Conservation (phyloP, 2,113 vertebrate genomes). For the Planiliza haematocheilus region DNA sequence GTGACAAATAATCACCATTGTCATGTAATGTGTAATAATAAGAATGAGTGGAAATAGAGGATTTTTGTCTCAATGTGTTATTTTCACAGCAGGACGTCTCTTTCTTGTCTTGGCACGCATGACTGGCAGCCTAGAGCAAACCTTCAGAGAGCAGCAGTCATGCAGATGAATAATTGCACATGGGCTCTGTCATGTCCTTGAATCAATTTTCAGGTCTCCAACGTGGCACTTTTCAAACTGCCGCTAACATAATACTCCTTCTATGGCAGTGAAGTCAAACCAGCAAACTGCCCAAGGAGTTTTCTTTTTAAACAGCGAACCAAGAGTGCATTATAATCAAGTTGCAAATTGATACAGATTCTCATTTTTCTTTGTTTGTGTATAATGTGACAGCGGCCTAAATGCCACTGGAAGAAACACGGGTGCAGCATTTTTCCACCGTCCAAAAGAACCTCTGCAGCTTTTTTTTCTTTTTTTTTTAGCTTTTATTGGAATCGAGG, state of each 20-base stretch:
- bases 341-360: neutral
- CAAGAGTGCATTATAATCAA: neutral
- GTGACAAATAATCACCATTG: slow-evolving; percentile 11
- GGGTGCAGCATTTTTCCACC: slow-evolving; percentile 17
- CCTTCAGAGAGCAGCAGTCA: slow-evolving; percentile 40
- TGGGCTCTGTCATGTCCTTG: slow-evolving; percentile 24
- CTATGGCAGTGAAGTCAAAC: neutral
- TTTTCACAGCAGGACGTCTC: slow-evolving; percentile 42
- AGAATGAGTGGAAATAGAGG: slow-evolving; percentile 4
- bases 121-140: slow-evolving; percentile 37
- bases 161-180: slow-evolving; percentile 39
- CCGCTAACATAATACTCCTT: slow-evolving; percentile 11
- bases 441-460: slow-evolving; percentile 18
- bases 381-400: slow-evolving; percentile 4
- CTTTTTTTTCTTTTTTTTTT: neutral
- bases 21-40: slow-evolving; percentile 16
- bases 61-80: slow-evolving; percentile 36
- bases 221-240: slow-evolving; percentile 52
- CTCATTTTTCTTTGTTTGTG: slow-evolving; percentile 7
- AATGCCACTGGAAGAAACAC: slow-evolving; percentile 11
- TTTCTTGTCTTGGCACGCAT: slow-evolving; percentile 23
- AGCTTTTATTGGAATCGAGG: slow-evolving; percentile 13
- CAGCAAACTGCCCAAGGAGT: neutral
- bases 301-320: neutral
- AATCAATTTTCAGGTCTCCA: slow-evolving; percentile 47